Percentiles rank a stretch among this genome's conserved stretches.
Evolutionary conservation across 2,888 invertebrate genomes (phyloP).

Genomic region (Timema podura): DNA sequence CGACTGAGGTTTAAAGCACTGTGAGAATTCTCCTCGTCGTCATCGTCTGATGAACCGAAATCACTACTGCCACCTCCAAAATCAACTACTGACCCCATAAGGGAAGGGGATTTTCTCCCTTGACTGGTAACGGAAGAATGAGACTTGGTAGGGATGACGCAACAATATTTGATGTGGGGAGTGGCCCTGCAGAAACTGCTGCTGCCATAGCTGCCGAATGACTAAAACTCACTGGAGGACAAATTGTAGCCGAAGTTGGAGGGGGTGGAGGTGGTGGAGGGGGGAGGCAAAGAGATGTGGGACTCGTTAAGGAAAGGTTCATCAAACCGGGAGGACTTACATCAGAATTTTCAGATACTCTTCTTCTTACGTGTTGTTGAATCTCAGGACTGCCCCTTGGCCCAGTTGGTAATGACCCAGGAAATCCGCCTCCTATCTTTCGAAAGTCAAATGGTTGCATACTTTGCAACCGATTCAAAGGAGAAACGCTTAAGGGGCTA

Average conservation of each 20-base stretch:
- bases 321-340: constrained; percentile 49
- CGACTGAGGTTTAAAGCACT: constrained; percentile 63
- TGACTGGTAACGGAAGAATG: constrained; percentile 50
- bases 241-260: constrained; percentile 53
- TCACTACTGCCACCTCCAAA: constrained; percentile 49
- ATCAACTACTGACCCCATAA: constrained; percentile 41
- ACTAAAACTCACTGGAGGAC: constrained; percentile 41
- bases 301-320: constrained; percentile 54
- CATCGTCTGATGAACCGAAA: constrained; percentile 56
- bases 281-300: constrained; percentile 59
- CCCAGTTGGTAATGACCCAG: constrained; percentile 19
- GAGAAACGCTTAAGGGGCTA: constrained; percentile 66
- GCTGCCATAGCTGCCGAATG: constrained; percentile 65
- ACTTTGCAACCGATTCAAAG: constrained; percentile 83
- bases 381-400: constrained; percentile 32
- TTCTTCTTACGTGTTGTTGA: constrained; percentile 45
- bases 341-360: constrained; percentile 50
- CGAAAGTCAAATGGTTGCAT: constrained; percentile 96
- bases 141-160: constrained; percentile 59
- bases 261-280: constrained; percentile 57
- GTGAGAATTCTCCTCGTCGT: constrained; percentile 57
- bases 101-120: constrained; percentile 49
- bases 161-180: constrained; percentile 58
- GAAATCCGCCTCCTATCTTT: constrained; percentile 50
- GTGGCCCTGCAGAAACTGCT: constrained; percentile 55